Evolutionary conservation across 2,797 vertebrate genomes (phyloP).

Genomic region (Eleutherodactylus coqui): DNA sequence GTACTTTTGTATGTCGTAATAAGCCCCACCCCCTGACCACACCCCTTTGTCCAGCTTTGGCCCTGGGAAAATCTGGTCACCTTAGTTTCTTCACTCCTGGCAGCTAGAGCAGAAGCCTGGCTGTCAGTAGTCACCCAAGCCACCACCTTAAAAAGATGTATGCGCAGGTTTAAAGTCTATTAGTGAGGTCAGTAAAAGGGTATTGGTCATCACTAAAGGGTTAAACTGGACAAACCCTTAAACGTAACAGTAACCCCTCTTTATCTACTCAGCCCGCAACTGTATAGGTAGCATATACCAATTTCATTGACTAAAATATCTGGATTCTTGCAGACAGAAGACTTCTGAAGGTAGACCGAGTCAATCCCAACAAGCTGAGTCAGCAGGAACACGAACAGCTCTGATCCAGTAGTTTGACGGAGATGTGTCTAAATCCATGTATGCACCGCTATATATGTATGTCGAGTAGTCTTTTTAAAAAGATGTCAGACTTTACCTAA

Average conservation of each 20-base stretch:
- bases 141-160: too few species aligned
- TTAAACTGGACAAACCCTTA: too few species aligned
- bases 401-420: background rate
- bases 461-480: background rate
- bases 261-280: background rate
- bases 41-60: too few species aligned
- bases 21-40: too few species aligned
- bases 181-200: too few species aligned
- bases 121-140: too few species aligned
- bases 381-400: background rate
- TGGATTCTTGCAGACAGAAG: background rate
- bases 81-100: too few species aligned
- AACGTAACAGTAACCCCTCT: background rate
- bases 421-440: background rate
- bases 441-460: background rate
- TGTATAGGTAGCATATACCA: background rate
- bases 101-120: too few species aligned
- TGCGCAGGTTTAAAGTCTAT: too few species aligned
- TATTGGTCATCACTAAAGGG: too few species aligned
- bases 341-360: background rate
- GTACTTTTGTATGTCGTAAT: too few species aligned
- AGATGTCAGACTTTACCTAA: background rate
- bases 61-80: too few species aligned
- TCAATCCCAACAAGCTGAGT: background rate
- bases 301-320: background rate